Percentiles rank a stretch among this genome's conserved stretches.
Evolutionary conservation across 2,797 vertebrate genomes (phyloP).

Genomic region (Xenopus petersii): DNA sequence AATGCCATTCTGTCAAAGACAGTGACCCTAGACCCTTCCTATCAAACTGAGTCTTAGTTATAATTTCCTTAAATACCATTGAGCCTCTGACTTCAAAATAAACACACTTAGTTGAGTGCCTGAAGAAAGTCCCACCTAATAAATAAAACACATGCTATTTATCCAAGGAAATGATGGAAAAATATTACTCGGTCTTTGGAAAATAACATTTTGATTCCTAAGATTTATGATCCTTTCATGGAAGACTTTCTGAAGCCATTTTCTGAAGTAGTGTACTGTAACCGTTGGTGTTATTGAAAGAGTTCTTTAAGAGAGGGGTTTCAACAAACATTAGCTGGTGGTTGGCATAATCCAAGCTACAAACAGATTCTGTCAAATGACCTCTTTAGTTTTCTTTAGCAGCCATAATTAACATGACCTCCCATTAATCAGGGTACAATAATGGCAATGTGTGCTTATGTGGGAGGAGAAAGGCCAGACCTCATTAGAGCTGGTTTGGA

Average conservation of each 20-base stretch:
- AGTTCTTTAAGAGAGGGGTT: background rate
- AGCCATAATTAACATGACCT: slow-evolving; percentile 40
- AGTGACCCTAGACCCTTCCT: slow-evolving; percentile 39
- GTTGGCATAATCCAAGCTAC: slow-evolving; percentile 38
- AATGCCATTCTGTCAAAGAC: slow-evolving; percentile 37
- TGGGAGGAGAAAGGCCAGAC: slow-evolving; percentile 26
- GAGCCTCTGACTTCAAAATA: slow-evolving; percentile 58
- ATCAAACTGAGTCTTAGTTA: slow-evolving; percentile 55
- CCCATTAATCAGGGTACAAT: slow-evolving; percentile 43
- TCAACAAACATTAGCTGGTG: slow-evolving; percentile 37
- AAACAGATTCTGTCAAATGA: slow-evolving; percentile 43
- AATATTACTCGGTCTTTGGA: slow-evolving; percentile 46
- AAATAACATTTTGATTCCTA: slow-evolving; percentile 50
- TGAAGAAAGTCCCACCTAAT: slow-evolving; percentile 56
- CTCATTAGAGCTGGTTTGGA: slow-evolving; percentile 27
- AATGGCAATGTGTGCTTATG: slow-evolving; percentile 23
- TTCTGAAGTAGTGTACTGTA: background rate
- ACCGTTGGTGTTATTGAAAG: slow-evolving; percentile 28
- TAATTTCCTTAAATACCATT: slow-evolving; percentile 53
- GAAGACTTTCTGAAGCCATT: slow-evolving; percentile 22
- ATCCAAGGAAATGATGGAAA: slow-evolving; percentile 55
- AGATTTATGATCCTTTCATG: slow-evolving; percentile 46
- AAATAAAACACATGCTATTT: slow-evolving; percentile 58
- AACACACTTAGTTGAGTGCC: slow-evolving; percentile 54
- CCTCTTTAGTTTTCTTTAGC: slow-evolving; percentile 33